These are phyloP conservation scores for Callinectes sapidus DNA, from an alignment of 2,888 invertebrate species.

Conservation along the genomic window DNA sequence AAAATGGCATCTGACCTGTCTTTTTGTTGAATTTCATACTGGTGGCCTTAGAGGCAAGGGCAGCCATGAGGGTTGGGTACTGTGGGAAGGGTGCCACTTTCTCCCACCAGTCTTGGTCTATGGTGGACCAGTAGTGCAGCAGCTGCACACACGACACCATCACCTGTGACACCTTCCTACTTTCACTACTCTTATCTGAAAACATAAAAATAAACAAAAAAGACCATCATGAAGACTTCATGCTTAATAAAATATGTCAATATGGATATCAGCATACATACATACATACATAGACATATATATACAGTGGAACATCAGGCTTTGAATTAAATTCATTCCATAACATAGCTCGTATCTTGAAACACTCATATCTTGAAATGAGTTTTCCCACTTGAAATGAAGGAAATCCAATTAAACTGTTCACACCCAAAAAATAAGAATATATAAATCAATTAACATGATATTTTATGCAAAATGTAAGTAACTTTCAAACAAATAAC, in stretches of 20 bases:
- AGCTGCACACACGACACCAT: constrained; percentile 46
- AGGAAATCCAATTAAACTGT: too few relatives aligned
- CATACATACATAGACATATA: too few relatives aligned
- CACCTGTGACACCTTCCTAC: neutral
- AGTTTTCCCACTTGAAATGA: too few relatives aligned
- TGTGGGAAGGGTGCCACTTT: constrained; percentile 54
- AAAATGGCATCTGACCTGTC: neutral
- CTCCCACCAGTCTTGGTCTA: constrained; percentile 58
- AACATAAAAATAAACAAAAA: neutral
- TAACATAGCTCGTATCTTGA: too few relatives aligned
- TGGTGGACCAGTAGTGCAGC: constrained; percentile 56
- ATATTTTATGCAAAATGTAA: too few relatives aligned
- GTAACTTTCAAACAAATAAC: too few relatives aligned
- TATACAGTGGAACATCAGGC: too few relatives aligned
- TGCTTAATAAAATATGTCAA: neutral
- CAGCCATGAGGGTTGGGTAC: constrained; percentile 55
- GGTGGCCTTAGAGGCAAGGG: neutral
- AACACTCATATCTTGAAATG: too few relatives aligned
- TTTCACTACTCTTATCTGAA: constrained; percentile 8
- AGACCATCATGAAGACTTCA: neutral
- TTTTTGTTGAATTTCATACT: neutral
- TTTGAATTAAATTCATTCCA: too few relatives aligned
- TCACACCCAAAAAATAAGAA: too few relatives aligned
- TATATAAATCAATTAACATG: too few relatives aligned
- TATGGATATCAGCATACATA: too few relatives aligned